phyloP scores from a whole-genome alignment of 2,113 vertebrate genomes.

The Bettongia penicillata region DNA sequence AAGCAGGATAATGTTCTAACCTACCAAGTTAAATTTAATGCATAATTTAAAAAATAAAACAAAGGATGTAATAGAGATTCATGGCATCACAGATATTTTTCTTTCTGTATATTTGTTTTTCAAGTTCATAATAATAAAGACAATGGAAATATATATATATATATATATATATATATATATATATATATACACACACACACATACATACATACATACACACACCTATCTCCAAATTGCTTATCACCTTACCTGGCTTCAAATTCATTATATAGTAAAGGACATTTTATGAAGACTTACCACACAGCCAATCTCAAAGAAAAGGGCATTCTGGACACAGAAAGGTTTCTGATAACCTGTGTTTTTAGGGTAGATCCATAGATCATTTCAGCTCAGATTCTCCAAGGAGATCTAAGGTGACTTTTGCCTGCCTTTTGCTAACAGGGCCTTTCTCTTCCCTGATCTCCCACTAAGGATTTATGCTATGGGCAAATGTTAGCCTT shows the following conservation, averaged over 20 bases:
- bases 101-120: not conserved
- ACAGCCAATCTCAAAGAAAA: not conserved
- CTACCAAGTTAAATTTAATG: not conserved
- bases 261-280: not conserved
- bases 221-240: not conserved
- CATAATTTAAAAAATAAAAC: not conserved
- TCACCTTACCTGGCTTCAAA: not conserved
- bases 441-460: not conserved
- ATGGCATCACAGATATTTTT: not conserved
- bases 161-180: too few species aligned
- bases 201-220: too few species aligned
- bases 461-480: not conserved
- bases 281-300: not conserved
- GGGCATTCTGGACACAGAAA: not conserved
- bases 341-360: not conserved
- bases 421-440: not conserved
- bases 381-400: not conserved
- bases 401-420: not conserved
- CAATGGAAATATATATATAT: not conserved
- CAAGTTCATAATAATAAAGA: not conserved
- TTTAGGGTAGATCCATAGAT: not conserved
- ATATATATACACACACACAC: too few species aligned
- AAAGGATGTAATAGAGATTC: not conserved
- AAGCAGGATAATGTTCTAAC: not conserved
- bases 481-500: not conserved